A percentile compares a stretch with the other conserved stretches of the same genome.
phyloP scores from a whole-genome alignment of 2,797 vertebrate genomes.

The Malacoctenus gilli region DNA sequence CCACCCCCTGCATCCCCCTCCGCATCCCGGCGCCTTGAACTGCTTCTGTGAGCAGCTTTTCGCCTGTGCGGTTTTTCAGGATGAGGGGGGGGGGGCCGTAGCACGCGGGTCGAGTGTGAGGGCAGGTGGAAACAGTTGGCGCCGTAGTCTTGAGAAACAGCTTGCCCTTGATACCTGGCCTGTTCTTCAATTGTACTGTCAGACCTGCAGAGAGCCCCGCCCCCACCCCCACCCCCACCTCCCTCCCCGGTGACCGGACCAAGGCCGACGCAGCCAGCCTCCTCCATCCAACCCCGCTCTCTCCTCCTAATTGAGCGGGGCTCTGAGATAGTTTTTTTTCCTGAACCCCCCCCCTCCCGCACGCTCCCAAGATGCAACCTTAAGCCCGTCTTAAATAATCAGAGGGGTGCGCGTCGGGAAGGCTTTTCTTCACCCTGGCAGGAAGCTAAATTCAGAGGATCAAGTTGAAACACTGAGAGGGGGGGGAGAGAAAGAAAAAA shows the following conservation, averaged over 20 bases:
- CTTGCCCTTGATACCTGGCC: slow-evolving; percentile 75
- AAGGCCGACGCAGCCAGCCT: slow-evolving; percentile 80
- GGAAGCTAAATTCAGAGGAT: slow-evolving; percentile 83
- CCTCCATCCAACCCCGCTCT: slow-evolving; percentile 72
- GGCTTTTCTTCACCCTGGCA: slow-evolving; percentile 83
- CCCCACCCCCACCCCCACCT: slow-evolving; percentile 71
- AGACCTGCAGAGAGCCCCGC: slow-evolving; percentile 78
- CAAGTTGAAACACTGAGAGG: slow-evolving; percentile 73
- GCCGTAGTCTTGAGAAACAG: slow-evolving; percentile 72
- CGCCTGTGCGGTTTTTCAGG: slow-evolving; percentile 25
- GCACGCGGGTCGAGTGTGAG: slow-evolving; percentile 63
- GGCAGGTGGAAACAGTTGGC: slow-evolving; percentile 81
- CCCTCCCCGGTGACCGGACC: slow-evolving; percentile 79
- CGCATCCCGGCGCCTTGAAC: slow-evolving; percentile 14
- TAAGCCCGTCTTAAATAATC: slow-evolving; percentile 69
- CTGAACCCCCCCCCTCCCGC: slow-evolving; percentile 75
- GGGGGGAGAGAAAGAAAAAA: slow-evolving; percentile 24
- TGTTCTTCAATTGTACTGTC: slow-evolving; percentile 81
- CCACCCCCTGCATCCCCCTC: slow-evolving; percentile 17
- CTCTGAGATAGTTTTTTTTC: slow-evolving; percentile 89
- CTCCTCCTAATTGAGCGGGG: slow-evolving; percentile 88
- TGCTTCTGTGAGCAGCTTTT: slow-evolving; percentile 33
- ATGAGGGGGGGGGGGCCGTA: slow-evolving; percentile 39
- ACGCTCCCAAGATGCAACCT: slow-evolving; percentile 75
- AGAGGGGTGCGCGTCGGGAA: slow-evolving; percentile 83